Base-by-base conservation (phyloP, 2,888 invertebrate species). In the Tromatobia lineatoria region DNA sequence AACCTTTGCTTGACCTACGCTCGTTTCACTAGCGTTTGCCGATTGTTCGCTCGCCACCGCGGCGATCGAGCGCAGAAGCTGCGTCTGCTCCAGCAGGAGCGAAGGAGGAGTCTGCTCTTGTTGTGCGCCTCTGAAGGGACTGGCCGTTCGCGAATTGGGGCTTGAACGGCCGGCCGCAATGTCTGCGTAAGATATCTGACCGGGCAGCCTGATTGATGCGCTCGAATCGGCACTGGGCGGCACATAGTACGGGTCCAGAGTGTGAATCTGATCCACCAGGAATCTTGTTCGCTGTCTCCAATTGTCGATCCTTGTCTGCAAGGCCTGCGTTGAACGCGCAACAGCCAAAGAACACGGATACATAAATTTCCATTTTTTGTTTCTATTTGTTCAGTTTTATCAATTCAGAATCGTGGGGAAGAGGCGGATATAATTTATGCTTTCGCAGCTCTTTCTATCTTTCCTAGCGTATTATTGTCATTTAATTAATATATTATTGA, bases 191-290 rank as follows among this genome's bases (percentile, higher is more conserved):
- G 94, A 94, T 76, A 90, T 88, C 78, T 90, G 87, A 83, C 88
- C 88, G 23, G 84, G 81, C 88, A 94, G 94, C 88, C 94, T 92
- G 90, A 94, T 93, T 90, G 38, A 38, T 38, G 94, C 94, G 91
- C 94, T 94, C 91, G 94, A 94, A 86, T 94, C 93, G 88, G 93
- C 93, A 18, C 64, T 18, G 93, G 95, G 94, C 93, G 95, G 94
- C 93, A 95, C 94, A 94, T 94, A 95, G 95, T 96, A 95, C 91
- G 97, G 97, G 95, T 97, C 97, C 95, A 96, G 94, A 94, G 95
- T 95, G 95, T 96, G 96, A 94, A 97, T 96, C 94, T 95, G 95
- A 94, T 95, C 95, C 94, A 95, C 95, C 94, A 97, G 95, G 94
- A 95, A 95, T 95, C 96, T 95, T 95, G 96, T 96, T 94, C 96